These are phyloP conservation scores for Odontesthes bonariensis DNA, from an alignment of 2,113 vertebrate genomes.

Conservation along the genomic window DNA sequence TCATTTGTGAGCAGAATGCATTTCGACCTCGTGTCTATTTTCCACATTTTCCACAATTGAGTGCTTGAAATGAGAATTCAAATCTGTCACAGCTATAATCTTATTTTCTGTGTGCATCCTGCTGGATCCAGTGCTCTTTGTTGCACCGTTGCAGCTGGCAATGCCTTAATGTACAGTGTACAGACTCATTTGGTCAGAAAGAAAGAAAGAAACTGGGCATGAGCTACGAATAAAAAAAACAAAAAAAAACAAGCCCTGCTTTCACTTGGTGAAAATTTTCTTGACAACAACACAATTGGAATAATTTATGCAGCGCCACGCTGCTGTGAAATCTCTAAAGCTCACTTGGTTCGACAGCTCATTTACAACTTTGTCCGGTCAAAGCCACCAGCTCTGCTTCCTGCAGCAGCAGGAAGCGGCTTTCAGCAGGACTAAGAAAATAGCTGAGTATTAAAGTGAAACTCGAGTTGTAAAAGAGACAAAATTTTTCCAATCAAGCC, in stretches of 20 bases:
- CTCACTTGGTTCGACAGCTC: background rate
- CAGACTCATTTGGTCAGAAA: background rate
- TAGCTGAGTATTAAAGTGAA: background rate
- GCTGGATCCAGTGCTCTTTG: background rate
- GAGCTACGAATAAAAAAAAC: background rate
- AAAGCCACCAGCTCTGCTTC: background rate
- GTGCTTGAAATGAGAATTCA: background rate
- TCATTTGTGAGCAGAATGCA: conserved; percentile 13
- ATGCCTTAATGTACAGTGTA: background rate
- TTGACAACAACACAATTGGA: background rate
- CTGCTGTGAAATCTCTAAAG: background rate
- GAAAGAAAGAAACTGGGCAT: background rate
- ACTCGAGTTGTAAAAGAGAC: background rate
- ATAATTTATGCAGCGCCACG: background rate
- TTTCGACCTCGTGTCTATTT: conserved; percentile 11
- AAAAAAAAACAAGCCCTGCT: background rate
- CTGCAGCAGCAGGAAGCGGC: background rate
- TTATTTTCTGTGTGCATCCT: background rate
- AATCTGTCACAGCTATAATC: background rate
- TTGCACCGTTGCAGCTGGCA: background rate
- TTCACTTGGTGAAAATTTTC: background rate
- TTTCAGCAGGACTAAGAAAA: background rate
- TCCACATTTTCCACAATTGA: background rate
- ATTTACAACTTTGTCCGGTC: background rate
- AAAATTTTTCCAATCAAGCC: too few species aligned